phyloP scores from a whole-genome alignment of 2,888 invertebrate genomes.

The Meloe dianella region DNA sequence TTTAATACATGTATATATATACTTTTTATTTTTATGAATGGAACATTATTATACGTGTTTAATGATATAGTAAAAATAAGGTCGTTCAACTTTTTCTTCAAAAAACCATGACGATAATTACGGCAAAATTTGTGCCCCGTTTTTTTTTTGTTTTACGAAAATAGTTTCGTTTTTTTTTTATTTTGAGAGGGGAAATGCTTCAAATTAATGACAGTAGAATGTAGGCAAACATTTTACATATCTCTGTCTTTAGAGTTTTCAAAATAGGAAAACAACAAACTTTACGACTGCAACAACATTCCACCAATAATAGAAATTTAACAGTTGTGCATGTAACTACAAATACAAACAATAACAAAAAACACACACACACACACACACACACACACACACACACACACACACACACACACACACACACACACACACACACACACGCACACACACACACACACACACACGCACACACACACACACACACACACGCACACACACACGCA shows the following conservation, averaged over 20 bases:
- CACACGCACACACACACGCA: too few species aligned
- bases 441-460: too few species aligned
- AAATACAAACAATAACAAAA: slow-evolving; percentile 11
- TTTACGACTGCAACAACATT: slow-evolving; percentile 9
- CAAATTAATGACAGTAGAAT: too few species aligned
- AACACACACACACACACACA: too few species aligned
- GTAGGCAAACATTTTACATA: background rate
- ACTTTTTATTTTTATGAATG: slow-evolving; percentile 29
- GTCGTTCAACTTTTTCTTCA: slow-evolving; percentile 41
- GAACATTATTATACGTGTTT: slow-evolving; percentile 41
- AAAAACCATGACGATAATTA: slow-evolving; percentile 26
- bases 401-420: too few species aligned
- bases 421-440: too few species aligned
- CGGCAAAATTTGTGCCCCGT: background rate
- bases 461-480: too few species aligned
- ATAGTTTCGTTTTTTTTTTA: too few species aligned
- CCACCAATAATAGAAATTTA: slow-evolving; percentile 9
- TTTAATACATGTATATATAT: background rate
- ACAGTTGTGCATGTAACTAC: slow-evolving; percentile 11
- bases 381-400: too few species aligned
- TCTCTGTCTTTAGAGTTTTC: background rate
- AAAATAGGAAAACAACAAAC: slow-evolving; percentile 6
- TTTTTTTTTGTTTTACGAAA: background rate
- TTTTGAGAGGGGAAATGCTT: too few species aligned
- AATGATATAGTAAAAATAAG: slow-evolving; percentile 29